Percentiles rank a stretch among this genome's conserved stretches.
phyloP scores from a whole-genome alignment of 2,797 vertebrate genomes.

The Hypotaenidia philippensis region DNA sequence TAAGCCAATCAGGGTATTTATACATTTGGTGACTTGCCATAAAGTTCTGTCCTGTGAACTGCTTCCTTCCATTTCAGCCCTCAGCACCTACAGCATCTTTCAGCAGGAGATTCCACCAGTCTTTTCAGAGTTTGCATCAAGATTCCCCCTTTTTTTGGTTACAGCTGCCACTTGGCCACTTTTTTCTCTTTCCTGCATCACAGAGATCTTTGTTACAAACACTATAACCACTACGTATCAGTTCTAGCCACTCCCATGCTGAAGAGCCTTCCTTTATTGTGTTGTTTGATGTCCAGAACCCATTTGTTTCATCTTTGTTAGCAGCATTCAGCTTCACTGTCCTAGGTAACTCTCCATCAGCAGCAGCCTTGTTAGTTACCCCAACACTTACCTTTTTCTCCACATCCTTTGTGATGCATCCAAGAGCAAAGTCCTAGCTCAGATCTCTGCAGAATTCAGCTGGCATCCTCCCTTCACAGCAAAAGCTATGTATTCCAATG shows the following conservation, averaged over 20 bases:
- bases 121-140: neutral
- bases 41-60: neutral
- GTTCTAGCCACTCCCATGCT: neutral
- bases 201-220: neutral
- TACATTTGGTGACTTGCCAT: neutral
- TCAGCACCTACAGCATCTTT: neutral
- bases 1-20: neutral
- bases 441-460: neutral
- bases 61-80: neutral
- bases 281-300: neutral
- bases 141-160: neutral
- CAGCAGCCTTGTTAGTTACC: neutral
- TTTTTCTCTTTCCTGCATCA: neutral
- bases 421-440: neutral
- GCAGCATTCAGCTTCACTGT: neutral
- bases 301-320: neutral
- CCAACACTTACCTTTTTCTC: neutral
- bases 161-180: neutral
- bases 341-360: neutral
- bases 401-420: rapidly evolving
- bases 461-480: neutral
- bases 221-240: rapidly evolving
- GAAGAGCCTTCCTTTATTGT: neutral
- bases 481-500: neutral
- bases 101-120: neutral